These are phyloP conservation scores for Sebastes taczanowskii DNA, from an alignment of 2,797 vertebrate species.

Conservation along the genomic window DNA sequence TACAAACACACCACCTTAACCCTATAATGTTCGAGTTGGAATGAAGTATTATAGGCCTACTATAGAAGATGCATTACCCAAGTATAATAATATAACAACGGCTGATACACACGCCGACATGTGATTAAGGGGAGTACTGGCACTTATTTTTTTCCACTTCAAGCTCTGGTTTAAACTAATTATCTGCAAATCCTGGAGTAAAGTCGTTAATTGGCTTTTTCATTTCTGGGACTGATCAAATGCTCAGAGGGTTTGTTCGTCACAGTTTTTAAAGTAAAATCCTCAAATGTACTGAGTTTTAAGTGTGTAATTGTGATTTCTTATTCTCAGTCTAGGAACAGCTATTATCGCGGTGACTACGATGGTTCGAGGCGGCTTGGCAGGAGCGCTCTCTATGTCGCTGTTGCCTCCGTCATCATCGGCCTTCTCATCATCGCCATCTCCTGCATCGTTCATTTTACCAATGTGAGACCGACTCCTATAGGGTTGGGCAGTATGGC, in stretches of 20 bases:
- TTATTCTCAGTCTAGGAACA: conserved; percentile 87
- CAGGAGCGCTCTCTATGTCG: conserved; percentile 87
- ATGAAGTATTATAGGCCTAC: too few species aligned
- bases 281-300: not conserved
- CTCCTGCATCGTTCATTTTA: conserved; percentile 86
- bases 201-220: not conserved
- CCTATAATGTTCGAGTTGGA: too few species aligned
- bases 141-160: too few species aligned
- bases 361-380: conserved; percentile 89
- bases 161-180: not conserved
- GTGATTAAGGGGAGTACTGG: too few species aligned
- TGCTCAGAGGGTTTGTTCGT: not conserved
- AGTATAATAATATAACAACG: too few species aligned
- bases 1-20: too few species aligned
- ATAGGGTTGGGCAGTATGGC: not conserved
- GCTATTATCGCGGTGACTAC: conserved; percentile 88
- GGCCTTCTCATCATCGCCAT: conserved; percentile 88
- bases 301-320: not conserved
- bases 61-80: too few species aligned
- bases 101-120: too few species aligned
- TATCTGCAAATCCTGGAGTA: not conserved
- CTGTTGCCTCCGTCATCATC: conserved; percentile 89
- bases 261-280: not conserved
- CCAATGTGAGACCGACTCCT: conserved; percentile 76
- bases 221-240: not conserved